Conservation (phyloP, 2,797 vertebrate species). For the Etheostoma nigrum region DNA sequence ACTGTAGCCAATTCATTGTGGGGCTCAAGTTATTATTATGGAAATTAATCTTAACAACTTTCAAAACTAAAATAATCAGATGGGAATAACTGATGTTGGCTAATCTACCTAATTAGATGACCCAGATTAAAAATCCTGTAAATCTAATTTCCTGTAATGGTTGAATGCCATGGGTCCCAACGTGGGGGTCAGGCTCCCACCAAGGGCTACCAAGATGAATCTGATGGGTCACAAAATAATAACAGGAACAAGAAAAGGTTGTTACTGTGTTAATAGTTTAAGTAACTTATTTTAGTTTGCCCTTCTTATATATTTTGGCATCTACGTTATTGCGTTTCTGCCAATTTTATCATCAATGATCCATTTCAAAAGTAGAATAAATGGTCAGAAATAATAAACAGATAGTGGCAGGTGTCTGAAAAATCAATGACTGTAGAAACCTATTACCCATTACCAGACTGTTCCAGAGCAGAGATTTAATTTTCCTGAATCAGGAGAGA, state of each 20-base stretch:
- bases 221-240: no score
- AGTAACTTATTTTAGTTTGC: neutral
- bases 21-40: neutral
- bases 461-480: neutral
- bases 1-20: no score
- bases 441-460: neutral
- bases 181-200: no score
- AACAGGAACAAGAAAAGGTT: no score
- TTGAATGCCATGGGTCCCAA: no score
- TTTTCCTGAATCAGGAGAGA: neutral
- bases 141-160: neutral
- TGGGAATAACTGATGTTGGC: neutral
- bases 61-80: neutral
- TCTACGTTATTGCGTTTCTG: constrained; percentile 9
- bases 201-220: no score
- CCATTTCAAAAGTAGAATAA: constrained; percentile 28
- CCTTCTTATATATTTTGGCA: constrained; percentile 5
- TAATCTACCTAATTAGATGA: neutral
- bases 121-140: neutral
- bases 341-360: constrained; percentile 17
- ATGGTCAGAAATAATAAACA: constrained; percentile 33
- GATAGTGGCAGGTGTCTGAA: neutral
- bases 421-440: neutral
- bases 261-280: no score
- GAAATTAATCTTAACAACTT: neutral